Percentiles rank a stretch among this genome's conserved stretches.
Evolutionary conservation across 2,113 vertebrate genomes (phyloP).

Genomic region (Sphaerodactylus townsendi): DNA sequence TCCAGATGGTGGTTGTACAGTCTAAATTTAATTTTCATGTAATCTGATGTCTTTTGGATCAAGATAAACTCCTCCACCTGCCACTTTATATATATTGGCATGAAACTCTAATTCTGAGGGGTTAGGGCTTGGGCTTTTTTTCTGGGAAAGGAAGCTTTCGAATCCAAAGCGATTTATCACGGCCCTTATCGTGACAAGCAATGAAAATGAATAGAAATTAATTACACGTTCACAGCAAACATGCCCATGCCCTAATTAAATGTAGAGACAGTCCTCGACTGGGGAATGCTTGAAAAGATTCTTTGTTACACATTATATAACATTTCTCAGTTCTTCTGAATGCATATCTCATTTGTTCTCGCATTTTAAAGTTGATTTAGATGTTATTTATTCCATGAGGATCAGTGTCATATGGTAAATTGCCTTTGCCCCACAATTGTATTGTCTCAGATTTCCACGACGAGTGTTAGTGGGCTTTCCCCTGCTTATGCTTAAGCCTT

Average conservation of each 20-base stretch:
- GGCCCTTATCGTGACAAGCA: neutral
- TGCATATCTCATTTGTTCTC: neutral
- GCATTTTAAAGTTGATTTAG: neutral
- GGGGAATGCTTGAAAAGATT: neutral
- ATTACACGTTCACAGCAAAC: neutral
- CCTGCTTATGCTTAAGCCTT: too few relatives aligned
- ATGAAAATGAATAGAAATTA: neutral
- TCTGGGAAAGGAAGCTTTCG: neutral
- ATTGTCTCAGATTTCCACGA: too few relatives aligned
- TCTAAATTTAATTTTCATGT: conserved; percentile 31
- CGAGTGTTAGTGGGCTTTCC: too few relatives aligned
- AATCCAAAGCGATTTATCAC: conserved; percentile 10
- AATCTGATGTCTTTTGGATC: conserved; percentile 21
- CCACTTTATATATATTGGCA: conserved; percentile 9
- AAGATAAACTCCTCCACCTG: conserved; percentile 13
- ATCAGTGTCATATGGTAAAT: neutral
- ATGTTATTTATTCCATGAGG: neutral
- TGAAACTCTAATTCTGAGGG: neutral
- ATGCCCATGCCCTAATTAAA: neutral
- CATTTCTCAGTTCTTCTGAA: neutral
- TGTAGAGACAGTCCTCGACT: neutral
- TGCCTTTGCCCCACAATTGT: neutral
- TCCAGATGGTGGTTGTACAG: conserved; percentile 14
- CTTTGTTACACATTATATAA: too few relatives aligned
- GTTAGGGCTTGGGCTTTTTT: neutral